Base-by-base conservation (phyloP, 2,797 vertebrate species). In the Pyrrhura leucotis region DNA sequence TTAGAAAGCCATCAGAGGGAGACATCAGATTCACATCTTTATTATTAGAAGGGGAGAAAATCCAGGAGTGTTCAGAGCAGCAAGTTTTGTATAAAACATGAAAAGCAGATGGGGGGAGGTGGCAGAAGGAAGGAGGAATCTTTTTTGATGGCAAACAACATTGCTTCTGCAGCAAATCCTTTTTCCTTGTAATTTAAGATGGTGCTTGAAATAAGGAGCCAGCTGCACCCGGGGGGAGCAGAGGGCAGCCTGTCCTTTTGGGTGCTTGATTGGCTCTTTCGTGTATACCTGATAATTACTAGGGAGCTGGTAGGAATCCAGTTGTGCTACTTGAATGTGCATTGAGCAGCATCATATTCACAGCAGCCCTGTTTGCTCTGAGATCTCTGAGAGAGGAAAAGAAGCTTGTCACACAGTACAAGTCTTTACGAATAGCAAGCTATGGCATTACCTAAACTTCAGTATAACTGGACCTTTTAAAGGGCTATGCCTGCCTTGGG, bases 21-120 rank as follows among this genome's bases (percentile, higher is more conserved):
- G 94, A 96, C 96, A 96, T 97, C 96, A 96, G 97, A 95, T 97
- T 97, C 79, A 7, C 95, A 83, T 95, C 97, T 96, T 97, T 96
- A 96, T 97, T 97, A 97, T 97, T 96, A 97, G 94, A 97, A 91
- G 91, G 51, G 68, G 50, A 92, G 94, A 80, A 91, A 96, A 80
- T 94, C 95, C 93, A 93, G 79, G 95, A 96, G 93, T 90, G 76
- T 85, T 84, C 95, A 84, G 90, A 96, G 81, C 89, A 91, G 66
- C 82, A 89, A 93, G 89, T 96, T 91, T 96, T 95, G 89, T 93
- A 93, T 91, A 93, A 95, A 90, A 88, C 93, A 95, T 97, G 94
- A 97, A 97, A 96, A 96, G 77, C 95, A 94, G 89, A 93, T 86
- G 90, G 94, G 88, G 92, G 94, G 95, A 97, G 94, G 95, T 91